phyloP scores from a whole-genome alignment of 2,888 invertebrate genomes.

The Lordiphosa andalusiaca region DNA sequence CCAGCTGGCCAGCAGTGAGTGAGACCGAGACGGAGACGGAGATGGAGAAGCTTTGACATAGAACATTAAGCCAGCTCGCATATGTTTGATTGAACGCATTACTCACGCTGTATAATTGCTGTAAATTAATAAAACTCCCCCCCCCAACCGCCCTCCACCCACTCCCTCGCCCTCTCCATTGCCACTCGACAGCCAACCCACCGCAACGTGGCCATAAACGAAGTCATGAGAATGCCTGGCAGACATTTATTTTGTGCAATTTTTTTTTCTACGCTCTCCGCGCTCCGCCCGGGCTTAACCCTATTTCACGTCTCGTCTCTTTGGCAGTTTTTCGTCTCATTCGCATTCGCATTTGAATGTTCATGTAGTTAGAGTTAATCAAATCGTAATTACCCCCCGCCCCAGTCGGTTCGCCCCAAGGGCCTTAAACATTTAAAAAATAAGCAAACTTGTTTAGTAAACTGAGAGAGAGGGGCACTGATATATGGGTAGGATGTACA shows the following conservation, averaged over 20 bases:
- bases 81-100: conserved; percentile 65
- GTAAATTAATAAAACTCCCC: conserved; percentile 64
- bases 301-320: conserved; percentile 47
- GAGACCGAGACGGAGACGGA: not conserved
- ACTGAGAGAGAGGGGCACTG: conserved; percentile 25
- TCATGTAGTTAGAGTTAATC: conserved; percentile 80
- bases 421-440: conserved; percentile 76
- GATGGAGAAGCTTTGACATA: conserved; percentile 16
- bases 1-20: conserved; percentile 36
- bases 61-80: conserved; percentile 40
- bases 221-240: conserved; percentile 65
- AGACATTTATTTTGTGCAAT: conserved; percentile 56
- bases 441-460: conserved; percentile 79
- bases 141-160: too few species aligned
- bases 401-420: conserved; percentile 68
- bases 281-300: conserved; percentile 36
- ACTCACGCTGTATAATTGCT: conserved; percentile 70
- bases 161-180: conserved; percentile 4
- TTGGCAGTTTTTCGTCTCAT: conserved; percentile 31
- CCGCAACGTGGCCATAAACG: conserved; percentile 43
- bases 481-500: not conserved
- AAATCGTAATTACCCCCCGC: conserved; percentile 79
- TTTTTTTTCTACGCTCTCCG: conserved; percentile 31
- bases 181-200: too few species aligned
- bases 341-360: conserved; percentile 44